These are phyloP conservation scores for Hypsopygia costalis DNA, from an alignment of 2,888 invertebrate genomes.

Conservation along the genomic window DNA sequence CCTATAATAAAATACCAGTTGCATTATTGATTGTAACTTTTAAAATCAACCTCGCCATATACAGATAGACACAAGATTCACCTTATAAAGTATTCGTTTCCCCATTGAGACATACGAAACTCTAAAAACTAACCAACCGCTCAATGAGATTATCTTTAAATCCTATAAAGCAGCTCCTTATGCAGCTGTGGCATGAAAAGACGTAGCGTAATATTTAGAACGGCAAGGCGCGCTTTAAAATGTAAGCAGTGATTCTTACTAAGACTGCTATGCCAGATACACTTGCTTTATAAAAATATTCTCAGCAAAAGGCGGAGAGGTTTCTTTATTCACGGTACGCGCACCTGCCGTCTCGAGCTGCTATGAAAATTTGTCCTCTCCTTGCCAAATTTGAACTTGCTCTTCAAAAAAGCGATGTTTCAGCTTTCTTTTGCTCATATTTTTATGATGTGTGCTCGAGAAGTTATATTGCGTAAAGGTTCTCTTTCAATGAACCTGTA, in stretches of 20 bases:
- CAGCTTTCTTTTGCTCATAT: constrained; percentile 33
- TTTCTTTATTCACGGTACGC: constrained; percentile 57
- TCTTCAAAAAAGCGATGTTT: constrained; percentile 46
- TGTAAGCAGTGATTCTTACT: constrained; percentile 48
- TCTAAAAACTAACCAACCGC: too few relatives aligned
- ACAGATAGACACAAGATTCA: too few relatives aligned
- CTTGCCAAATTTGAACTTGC: constrained; percentile 63
- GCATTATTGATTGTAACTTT: too few relatives aligned
- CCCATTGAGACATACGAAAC: too few relatives aligned
- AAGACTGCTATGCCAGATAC: constrained; percentile 36
- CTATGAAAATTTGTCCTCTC: constrained; percentile 67
- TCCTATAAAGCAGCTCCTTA: constrained; percentile 6
- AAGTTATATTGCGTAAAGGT: constrained; percentile 34
- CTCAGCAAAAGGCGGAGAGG: constrained; percentile 35
- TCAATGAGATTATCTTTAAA: neutral
- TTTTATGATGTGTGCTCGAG: constrained; percentile 38
- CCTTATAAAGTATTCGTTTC: too few relatives aligned
- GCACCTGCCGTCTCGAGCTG: constrained; percentile 53
- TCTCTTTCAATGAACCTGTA: constrained; percentile 10
- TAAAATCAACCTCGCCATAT: too few relatives aligned
- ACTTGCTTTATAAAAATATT: constrained; percentile 62
- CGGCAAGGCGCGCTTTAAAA: constrained; percentile 37
- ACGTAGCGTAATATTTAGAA: constrained; percentile 37
- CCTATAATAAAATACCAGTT: too few relatives aligned
- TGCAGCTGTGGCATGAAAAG: constrained; percentile 22